Base-by-base conservation (phyloP, 2,113 vertebrate genomes). In the Hydropotes inermis region DNA sequence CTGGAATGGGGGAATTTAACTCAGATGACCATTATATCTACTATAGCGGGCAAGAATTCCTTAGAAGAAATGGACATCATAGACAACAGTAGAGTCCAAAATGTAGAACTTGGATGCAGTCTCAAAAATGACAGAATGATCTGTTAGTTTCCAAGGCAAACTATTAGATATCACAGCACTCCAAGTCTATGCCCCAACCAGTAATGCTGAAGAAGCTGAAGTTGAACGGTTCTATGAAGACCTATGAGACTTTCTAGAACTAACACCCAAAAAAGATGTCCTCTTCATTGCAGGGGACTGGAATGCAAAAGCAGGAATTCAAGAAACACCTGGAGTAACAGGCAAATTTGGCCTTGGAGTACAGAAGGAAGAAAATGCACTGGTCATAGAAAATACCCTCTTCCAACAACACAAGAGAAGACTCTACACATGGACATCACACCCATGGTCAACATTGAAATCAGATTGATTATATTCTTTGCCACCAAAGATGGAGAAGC, bases 281-380 rank as follows among this genome's bases (percentile, higher is more conserved):
- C 64, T 19, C 17, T 67, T 67, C 64, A 67, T 67, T 17, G 19
- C 0, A 5, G 64, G 64, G 64, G 8, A 19, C 33, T 67, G 17
- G 64, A 67, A 67, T 67, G 33, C 64, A 36, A 36, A 67, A 67
- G 17, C 10, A 67, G 64, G 1, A 67, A 67, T 33, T 67, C 64
- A 67, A 67, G 64, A 67, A 67, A 11, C 64, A 67, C 33, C 33
- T 36, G 33, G 64, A 19, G 4, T n/a, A n/a, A 64, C 33, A 67
- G 33, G 61, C 16, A 19, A 67, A 19, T 67, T 67, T 67, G 61
- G 61, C 33, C 61, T 67, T 67, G 61, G 33, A 67, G 4, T 67
- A 10, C 0, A 0, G 61, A 67, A 67, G 19, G 33, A 64, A 67
- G 33, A 64, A 7, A 64, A n/a, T 0, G 7, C 7, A n/a, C 3